Percentiles rank a stretch among this genome's conserved stretches.
Evolutionary conservation across 2,113 vertebrate genomes (phyloP).

Genomic region (Porphyrio hochstetteri): DNA sequence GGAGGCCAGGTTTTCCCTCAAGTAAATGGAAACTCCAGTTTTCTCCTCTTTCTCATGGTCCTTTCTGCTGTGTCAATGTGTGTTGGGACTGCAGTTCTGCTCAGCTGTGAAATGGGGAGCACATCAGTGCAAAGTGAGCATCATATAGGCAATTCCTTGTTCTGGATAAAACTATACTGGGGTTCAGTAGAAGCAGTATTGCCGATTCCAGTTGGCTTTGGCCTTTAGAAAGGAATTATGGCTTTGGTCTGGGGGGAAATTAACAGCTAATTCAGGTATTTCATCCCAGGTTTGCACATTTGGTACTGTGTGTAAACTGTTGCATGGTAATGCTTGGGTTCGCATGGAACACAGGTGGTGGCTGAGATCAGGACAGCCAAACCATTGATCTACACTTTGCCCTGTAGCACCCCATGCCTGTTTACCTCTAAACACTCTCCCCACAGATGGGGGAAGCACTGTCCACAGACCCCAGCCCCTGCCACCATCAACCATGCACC

Average conservation of each 20-base stretch:
- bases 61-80: background rate
- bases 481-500: constrained; percentile 98
- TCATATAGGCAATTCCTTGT: fast-evolving
- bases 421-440: background rate
- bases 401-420: fast-evolving
- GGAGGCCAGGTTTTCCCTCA: background rate
- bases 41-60: background rate
- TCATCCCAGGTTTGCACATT: background rate
- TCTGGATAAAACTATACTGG: fast-evolving
- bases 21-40: background rate
- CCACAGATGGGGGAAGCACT: constrained; percentile 89
- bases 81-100: background rate
- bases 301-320: background rate
- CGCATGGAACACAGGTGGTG: background rate
- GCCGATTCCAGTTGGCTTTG: background rate
- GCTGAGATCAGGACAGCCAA: background rate
- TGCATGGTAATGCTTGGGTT: background rate
- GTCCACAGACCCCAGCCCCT: constrained; percentile 97
- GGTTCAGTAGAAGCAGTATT: background rate
- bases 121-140: background rate
- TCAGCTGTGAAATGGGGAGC: background rate
- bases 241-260: fast-evolving
- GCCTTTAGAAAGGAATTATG: background rate
- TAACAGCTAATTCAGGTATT: background rate
- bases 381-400: fast-evolving